Evolutionary conservation across 2,113 vertebrate species (phyloP), one percentile per base, ranked within the genome.

Genomic region (Spea bombifrons): DNA sequence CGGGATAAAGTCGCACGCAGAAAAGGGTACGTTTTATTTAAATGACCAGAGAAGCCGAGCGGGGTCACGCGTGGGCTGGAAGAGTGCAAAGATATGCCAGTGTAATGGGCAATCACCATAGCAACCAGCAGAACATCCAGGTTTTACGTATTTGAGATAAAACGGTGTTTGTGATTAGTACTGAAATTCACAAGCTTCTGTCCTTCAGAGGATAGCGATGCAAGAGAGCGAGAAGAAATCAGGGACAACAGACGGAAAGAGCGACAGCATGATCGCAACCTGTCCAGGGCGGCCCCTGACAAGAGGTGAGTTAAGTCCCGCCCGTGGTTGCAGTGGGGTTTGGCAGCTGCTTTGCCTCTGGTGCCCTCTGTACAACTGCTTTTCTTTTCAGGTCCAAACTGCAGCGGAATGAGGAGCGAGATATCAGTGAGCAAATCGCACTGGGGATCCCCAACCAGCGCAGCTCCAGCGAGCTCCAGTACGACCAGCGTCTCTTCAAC

Each of bases 401-500:
- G 67, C 97, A 98, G 88, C 92, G 96, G 86, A 98, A 98, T 81
- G 96, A 99, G 87, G 97, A 98, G 85, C 90, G 97, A 86, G 97
- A 99, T 83, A 93, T 99, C 88, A 98, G 97, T 66, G 97, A 99
- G 88, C 91, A 96, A 75, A 98, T 98, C 76, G 97, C 96, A 63
- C 88, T 99, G 46, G 96, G 95, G 8, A 89, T 95, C 73, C 96
- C 97, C 69, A 99, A 97, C 85, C 95, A 94, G 30, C 95, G 96
- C 4, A 84, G 92, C 15, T 92, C 95, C 79, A 95, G 88, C 13
- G 96, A 98, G 78, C 91, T 95, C 73, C 96, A 98, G 0, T 99
- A 98, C 0, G 97, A 99, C 88, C 97, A 99, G 88, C 90, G 97
- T 66, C 95, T 99, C 81, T 98, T 99, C 90, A 98, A 96, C 82